Base-by-base conservation (phyloP, 2,888 invertebrate genomes). In the Erebia palarica region DNA sequence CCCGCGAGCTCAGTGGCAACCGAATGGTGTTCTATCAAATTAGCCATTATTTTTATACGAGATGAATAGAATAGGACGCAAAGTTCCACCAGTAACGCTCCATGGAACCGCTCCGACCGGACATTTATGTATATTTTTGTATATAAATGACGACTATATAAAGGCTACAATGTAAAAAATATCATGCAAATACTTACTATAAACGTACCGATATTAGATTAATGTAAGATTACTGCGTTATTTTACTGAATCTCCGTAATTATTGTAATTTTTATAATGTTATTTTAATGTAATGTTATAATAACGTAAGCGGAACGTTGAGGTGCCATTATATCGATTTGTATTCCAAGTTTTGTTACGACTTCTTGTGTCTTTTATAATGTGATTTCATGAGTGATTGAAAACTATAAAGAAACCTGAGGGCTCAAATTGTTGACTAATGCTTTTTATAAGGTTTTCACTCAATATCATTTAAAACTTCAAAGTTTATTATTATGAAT, bases 71-170 rank as follows among this genome's bases (percentile, higher is more conserved):
- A 71, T 77, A 78, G 77, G 70, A 53, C 67, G 75, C 76, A 79
- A 78, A 77, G 80, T 81, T 74, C 73, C 71, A 71, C 70, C 69
- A 57, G 68, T 69, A 71, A 67, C 75, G 71, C 80, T 75, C 73
- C 75, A 75, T 61, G 73, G 74, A 76, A 81, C 85, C 82, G 82
- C 78, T 78, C 78, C 79, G 79, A 82, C 83, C 84, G 83, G 83
- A 88, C 88, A 85, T 89, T 89, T 88, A 89, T 92, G 91, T 92
- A 91, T 92, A 92, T 91, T 90, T 91, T 91, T 92, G 92, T 92
- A 92, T 90, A 92, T 92, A 92, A 88, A 88, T 88, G 82, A 86
- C 83, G 84, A 82, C 81, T 87, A 86, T 86, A 86, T 84, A 85
- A 86, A 88, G 79, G 86, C 84, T 85, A 84, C 84, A 80, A 83